Base-by-base conservation (phyloP, 1,140 invertebrate species). In the Macrocentrus cingulum region DNA sequence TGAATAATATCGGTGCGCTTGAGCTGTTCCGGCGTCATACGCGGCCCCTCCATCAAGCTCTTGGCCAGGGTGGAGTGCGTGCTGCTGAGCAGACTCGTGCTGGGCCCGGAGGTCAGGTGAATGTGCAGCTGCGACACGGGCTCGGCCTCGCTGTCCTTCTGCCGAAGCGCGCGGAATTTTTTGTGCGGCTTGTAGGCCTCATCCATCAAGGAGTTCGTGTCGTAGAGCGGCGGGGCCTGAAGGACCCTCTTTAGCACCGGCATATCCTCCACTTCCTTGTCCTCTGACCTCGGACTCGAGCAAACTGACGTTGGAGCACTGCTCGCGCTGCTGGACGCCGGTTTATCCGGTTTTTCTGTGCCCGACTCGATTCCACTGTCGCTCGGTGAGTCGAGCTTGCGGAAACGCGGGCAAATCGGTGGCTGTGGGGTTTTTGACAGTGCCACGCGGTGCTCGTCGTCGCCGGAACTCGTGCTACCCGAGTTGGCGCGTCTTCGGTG, bases 111-210 rank as follows among this genome's bases (percentile, higher is more conserved):
- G 57, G 81, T 82, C 45, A 83, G 65, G 49, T 84, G 82, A 41
- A 82, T 76, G 13, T 82, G 82, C 45, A 75, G 74, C 68, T 83
- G 70, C 1, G 72, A 74, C 46, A 79, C 79, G 0, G 85, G 82
- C 64, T 91, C 90, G 0, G 89, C 88, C 63, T 89, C 88, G 2
- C 85, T 88, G 63, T 91, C 89, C 62, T 90, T 89, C 65, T 88
- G 86, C 3, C 91, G 80, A 66, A 91, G 76, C 0, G 90, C 90
- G 2, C 93, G 84, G 84, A 96, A 95, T 74, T 96, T 96, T 75
- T 96, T 96, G 82, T 96, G 94, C 41, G 92, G 92, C 68, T 94
- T 92, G 81, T 95, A 95, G 1, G 92, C 92, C 76, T 95, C 92
- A 71, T 95, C 92, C 92, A 95, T 95, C 34, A 95, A 76, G 1